A percentile compares a stretch with the other conserved stretches of the same genome.
These are phyloP conservation scores for Sericinus montela DNA, from an alignment of 2,888 invertebrate species.

Conservation along the genomic window DNA sequence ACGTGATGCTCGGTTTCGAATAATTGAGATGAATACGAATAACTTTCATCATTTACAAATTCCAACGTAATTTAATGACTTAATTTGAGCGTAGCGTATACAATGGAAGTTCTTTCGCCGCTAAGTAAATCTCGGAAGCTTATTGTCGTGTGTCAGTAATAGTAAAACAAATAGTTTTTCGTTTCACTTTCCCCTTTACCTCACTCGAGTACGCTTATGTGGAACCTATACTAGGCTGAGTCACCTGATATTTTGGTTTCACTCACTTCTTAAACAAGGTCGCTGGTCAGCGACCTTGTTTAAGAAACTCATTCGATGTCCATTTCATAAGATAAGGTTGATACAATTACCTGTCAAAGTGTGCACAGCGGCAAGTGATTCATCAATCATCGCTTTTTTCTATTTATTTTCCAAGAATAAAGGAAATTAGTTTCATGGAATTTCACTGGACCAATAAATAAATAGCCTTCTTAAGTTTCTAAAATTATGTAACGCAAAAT, in stretches of 20 bases:
- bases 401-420: slow-evolving; percentile 19
- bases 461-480: slow-evolving; percentile 16
- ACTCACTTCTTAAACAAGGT: slow-evolving; percentile 34
- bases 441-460: slow-evolving; percentile 11
- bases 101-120: slow-evolving; percentile 27
- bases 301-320: slow-evolving; percentile 19
- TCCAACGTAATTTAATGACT: slow-evolving; percentile 51
- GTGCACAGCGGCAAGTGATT: slow-evolving; percentile 20
- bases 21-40: slow-evolving; percentile 52
- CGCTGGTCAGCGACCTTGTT: slow-evolving; percentile 10
- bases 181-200: slow-evolving; percentile 73
- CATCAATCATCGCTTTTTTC: slow-evolving; percentile 34
- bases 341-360: slow-evolving; percentile 15
- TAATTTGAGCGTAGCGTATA: slow-evolving; percentile 31
- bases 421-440: slow-evolving; percentile 19
- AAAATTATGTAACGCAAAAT: slow-evolving; percentile 2
- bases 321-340: slow-evolving; percentile 12
- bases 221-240: slow-evolving; percentile 62
- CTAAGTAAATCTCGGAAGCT: slow-evolving; percentile 38
- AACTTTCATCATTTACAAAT: slow-evolving; percentile 60
- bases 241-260: slow-evolving; percentile 73
- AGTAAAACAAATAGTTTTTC: slow-evolving; percentile 64
- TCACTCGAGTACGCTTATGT: slow-evolving; percentile 66
- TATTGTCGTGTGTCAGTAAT: slow-evolving; percentile 52
- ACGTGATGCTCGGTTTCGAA: slow-evolving; percentile 44